Conservation (phyloP, 1,140 invertebrate species). For the Sitophilus oryzae region DNA sequence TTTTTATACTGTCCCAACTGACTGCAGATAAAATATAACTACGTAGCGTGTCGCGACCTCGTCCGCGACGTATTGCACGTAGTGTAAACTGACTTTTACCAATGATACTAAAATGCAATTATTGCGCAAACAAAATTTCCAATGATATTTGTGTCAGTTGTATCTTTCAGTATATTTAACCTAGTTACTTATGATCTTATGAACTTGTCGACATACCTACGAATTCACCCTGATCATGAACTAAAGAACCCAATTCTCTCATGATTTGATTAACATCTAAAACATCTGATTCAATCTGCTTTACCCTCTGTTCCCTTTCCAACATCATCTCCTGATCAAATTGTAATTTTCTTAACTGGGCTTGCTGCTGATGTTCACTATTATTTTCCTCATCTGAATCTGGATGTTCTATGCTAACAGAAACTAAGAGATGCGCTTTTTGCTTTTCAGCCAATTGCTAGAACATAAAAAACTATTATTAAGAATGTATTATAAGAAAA, state of each 20-base stretch:
- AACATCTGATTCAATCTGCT: constrained; percentile 76
- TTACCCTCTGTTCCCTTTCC: constrained; percentile 67
- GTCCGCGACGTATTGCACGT: too few species aligned
- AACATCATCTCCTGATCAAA: constrained; percentile 70
- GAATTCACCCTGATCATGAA: constrained; percentile 73
- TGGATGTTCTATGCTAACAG: constrained; percentile 41
- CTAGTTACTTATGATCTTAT: too few species aligned
- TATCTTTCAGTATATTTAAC: too few species aligned
- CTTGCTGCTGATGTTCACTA: constrained; percentile 51
- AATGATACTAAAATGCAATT: too few species aligned
- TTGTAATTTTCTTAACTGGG: constrained; percentile 55
- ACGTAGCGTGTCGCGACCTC: too few species aligned
- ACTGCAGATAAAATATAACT: too few species aligned
- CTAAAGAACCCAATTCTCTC: constrained; percentile 74
- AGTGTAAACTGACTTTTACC: too few species aligned
- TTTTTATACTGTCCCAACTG: too few species aligned
- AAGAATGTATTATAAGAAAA: too few species aligned
- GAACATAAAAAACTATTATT: constrained; percentile 22
- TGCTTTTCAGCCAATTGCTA: constrained; percentile 70
- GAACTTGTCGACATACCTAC: constrained; percentile 62
- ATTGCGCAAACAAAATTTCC: too few species aligned
- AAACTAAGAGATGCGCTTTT: constrained; percentile 63
- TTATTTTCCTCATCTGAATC: constrained; percentile 44
- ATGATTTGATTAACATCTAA: constrained; percentile 90
- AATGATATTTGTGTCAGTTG: too few species aligned